Conservation (phyloP, 1,140 invertebrate genomes). For the Nylanderia fulva region DNA sequence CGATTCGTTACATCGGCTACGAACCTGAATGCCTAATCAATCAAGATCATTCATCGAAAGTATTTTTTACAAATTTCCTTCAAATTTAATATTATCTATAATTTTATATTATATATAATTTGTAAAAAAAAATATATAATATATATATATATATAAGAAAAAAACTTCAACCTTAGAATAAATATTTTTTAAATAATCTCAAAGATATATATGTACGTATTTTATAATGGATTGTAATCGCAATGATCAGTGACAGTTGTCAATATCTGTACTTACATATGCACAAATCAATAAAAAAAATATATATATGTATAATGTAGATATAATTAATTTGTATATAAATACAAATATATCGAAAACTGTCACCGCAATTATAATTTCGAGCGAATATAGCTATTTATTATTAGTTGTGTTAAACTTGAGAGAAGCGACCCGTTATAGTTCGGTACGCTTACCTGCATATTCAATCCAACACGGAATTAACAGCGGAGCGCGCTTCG, state of each 20-base stretch:
- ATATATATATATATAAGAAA: no score
- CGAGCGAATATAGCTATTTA: not conserved
- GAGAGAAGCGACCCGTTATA: not conserved
- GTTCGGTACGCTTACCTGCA: conserved; percentile 10
- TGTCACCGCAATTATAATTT: not conserved
- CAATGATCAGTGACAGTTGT: no score
- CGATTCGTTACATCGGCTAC: not conserved
- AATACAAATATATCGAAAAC: not conserved
- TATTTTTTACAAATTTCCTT: not conserved
- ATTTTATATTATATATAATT: no score
- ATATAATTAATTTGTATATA: not conserved
- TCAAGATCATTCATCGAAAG: not conserved
- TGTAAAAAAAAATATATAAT: no score
- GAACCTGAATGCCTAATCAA: not conserved
- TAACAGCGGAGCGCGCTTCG: conserved; percentile 35
- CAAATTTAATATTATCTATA: not conserved
- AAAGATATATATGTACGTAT: not conserved
- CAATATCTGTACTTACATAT: no score
- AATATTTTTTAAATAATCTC: not conserved
- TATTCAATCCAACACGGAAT: conserved; percentile 20
- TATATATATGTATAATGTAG: no score
- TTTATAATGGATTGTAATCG: no score
- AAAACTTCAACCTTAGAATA: not conserved
- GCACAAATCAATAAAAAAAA: no score
- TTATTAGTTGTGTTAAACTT: not conserved